A percentile compares a stretch with the other conserved stretches of the same genome.
phyloP scores from a whole-genome alignment of 2,797 vertebrate genomes.

The Setipinna tenuifilis region DNA sequence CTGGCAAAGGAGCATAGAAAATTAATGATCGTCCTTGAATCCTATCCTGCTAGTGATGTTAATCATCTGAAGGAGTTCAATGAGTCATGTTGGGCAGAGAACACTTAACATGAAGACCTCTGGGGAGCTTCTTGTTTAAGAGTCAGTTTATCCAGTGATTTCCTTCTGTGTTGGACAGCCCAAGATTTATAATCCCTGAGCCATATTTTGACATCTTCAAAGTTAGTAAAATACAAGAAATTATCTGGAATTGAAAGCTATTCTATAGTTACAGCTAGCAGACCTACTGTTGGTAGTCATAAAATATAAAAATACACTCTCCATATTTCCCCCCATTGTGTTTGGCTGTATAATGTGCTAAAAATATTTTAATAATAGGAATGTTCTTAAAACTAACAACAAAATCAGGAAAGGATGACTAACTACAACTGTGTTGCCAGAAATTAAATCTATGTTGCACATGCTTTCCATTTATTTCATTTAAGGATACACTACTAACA shows the following conservation, averaged over 20 bases:
- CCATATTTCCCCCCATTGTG: too few relatives aligned
- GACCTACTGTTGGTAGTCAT: constrained; percentile 26
- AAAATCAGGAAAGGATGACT: too few relatives aligned
- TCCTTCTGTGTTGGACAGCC: constrained; percentile 38
- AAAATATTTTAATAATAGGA: too few relatives aligned
- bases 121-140: constrained; percentile 62
- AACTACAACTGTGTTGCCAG: too few relatives aligned
- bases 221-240: neutral
- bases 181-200: constrained; percentile 51
- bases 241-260: neutral
- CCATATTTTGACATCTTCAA: constrained; percentile 29
- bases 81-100: constrained; percentile 70
- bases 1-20: neutral
- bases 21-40: neutral
- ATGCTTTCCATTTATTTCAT: neutral
- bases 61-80: constrained; percentile 48
- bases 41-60: constrained; percentile 32
- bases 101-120: constrained; percentile 65
- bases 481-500: neutral
- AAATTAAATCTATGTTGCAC: neutral
- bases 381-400: too few relatives aligned
- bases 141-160: constrained; percentile 47
- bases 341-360: too few relatives aligned
- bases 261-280: neutral
- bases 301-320: neutral